phyloP scores from a whole-genome alignment of 2,113 vertebrate species.

The Mus spicilegus region DNA sequence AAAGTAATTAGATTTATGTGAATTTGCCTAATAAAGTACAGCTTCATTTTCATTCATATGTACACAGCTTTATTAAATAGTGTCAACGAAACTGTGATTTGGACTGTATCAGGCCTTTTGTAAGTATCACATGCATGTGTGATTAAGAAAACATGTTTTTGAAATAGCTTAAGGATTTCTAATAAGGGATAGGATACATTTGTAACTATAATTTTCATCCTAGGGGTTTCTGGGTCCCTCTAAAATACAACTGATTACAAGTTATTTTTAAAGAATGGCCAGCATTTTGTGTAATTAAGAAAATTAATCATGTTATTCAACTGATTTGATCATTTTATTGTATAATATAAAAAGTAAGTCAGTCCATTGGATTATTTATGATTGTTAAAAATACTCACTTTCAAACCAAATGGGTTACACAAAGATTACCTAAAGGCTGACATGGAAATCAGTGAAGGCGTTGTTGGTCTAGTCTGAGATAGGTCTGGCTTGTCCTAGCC shows the following conservation, averaged over 20 bases:
- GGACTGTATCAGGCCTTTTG: conserved; percentile 1
- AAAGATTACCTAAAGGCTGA: not conserved
- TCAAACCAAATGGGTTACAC: not conserved
- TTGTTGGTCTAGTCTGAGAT: not conserved
- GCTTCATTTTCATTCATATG: conserved; percentile 74
- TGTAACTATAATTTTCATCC: not conserved
- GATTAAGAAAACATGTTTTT: not conserved
- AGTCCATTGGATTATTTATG: not conserved
- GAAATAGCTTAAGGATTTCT: not conserved
- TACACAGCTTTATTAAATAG: conserved; percentile 77
- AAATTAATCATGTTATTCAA: not conserved
- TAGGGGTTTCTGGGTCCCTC: not conserved
- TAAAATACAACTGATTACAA: not conserved
- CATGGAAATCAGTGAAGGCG: not conserved
- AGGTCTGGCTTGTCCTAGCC: not conserved
- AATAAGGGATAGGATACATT: not conserved
- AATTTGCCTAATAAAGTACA: conserved; percentile 82
- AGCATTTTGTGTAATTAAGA: not conserved
- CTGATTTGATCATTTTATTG: not conserved
- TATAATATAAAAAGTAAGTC: not conserved
- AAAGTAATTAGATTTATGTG: conserved; percentile 79
- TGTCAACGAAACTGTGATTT: conserved; percentile 65
- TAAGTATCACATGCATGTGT: conserved; percentile 17
- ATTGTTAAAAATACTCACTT: not conserved
- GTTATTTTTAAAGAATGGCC: not conserved